phyloP scores from a whole-genome alignment of 2,113 vertebrate genomes.

The Anser brachyrhynchus region DNA sequence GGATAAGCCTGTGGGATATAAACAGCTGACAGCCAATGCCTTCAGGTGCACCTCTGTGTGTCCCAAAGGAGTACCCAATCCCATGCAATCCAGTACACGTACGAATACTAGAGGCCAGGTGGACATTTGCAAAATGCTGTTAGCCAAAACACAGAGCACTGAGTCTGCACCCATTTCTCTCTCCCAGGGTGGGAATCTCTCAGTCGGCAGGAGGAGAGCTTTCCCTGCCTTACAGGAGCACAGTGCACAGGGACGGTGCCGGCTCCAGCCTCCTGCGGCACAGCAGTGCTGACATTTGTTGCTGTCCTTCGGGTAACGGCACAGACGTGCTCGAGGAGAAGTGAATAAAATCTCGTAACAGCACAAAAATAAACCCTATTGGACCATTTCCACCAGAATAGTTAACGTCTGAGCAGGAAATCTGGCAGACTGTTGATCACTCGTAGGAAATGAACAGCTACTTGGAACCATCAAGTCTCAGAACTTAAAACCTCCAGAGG shows the following conservation, averaged over 20 bases:
- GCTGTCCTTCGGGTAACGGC: not conserved
- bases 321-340: not conserved
- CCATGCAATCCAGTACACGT: fast-evolving
- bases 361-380: conserved; percentile 30
- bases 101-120: not conserved
- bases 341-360: not conserved
- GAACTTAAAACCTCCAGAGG: not conserved
- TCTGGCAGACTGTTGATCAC: conserved; percentile 47
- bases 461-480: not conserved
- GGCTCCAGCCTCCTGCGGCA: not conserved
- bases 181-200: fast-evolving
- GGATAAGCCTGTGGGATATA: not conserved
- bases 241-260: not conserved
- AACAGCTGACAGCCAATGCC: not conserved
- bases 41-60: not conserved
- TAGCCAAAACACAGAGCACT: not conserved
- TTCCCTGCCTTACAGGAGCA: fast-evolving
- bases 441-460: not conserved
- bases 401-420: conserved; percentile 50
- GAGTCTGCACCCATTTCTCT: fast-evolving
- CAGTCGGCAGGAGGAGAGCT: not conserved
- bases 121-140: not conserved
- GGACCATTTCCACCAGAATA: not conserved
- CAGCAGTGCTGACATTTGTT: not conserved
- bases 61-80: not conserved